Percentiles rank a stretch among this genome's conserved stretches.
Conservation (phyloP, 2,113 vertebrate species). For the Meriones unguiculatus region DNA sequence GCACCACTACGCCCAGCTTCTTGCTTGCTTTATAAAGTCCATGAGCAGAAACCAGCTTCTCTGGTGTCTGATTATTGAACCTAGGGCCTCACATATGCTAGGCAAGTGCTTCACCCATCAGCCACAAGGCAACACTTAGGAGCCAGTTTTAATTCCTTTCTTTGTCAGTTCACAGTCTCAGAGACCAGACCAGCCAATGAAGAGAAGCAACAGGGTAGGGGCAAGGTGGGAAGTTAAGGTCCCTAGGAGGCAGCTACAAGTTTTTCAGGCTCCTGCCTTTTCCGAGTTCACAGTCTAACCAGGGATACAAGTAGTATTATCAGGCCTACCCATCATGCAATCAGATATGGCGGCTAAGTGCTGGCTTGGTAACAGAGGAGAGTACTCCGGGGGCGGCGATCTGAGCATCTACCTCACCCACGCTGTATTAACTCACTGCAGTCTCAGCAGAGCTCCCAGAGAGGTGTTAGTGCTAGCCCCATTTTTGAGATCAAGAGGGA, state of each 20-base stretch:
- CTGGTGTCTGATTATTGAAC: neutral
- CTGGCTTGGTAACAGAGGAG: neutral
- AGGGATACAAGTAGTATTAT: neutral
- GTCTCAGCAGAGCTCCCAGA: neutral
- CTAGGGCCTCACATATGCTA: neutral
- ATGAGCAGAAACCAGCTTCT: neutral
- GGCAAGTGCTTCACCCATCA: neutral
- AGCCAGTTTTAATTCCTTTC: slow-evolving; percentile 26
- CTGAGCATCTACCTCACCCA: neutral
- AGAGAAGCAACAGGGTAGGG: neutral
- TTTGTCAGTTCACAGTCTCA: neutral
- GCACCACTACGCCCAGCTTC: too few species aligned
- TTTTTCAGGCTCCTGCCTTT: neutral
- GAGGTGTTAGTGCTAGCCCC: neutral
- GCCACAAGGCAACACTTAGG: neutral
- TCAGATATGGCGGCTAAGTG: neutral
- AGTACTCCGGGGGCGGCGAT: neutral
- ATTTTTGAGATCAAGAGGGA: neutral
- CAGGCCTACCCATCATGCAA: neutral
- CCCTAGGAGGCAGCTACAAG: neutral
- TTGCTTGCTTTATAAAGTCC: neutral
- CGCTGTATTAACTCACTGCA: neutral
- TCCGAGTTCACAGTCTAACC: neutral
- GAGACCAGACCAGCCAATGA: neutral
- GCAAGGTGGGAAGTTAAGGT: neutral